These are phyloP conservation scores for Paedocypris micromegethes DNA, from an alignment of 2,797 vertebrate genomes.

Conservation along the genomic window DNA sequence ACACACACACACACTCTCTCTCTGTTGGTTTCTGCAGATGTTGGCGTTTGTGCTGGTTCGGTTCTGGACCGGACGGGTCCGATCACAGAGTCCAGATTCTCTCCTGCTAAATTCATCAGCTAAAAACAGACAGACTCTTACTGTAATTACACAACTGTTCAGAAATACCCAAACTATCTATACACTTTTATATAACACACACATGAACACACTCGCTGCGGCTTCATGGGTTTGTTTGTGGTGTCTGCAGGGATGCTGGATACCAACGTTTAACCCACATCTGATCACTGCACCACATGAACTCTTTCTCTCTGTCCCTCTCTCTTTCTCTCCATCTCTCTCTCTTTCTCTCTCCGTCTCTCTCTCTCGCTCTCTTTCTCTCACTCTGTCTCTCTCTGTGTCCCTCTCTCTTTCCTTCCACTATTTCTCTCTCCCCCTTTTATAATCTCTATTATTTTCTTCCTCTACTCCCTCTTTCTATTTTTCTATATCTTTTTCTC, in stretches of 20 bases:
- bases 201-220: slow-evolving; percentile 19
- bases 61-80: slow-evolving; percentile 26
- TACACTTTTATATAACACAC: slow-evolving; percentile 13
- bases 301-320: neutral
- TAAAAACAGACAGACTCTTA: slow-evolving; percentile 39
- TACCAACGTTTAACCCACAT: slow-evolving; percentile 62
- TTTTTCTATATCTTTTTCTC: neutral
- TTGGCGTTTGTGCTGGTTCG: neutral
- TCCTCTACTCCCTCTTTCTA: slow-evolving; percentile 15
- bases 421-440: too few species aligned
- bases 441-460: slow-evolving; percentile 31
- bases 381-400: neutral
- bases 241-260: slow-evolving; percentile 34
- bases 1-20: too few species aligned
- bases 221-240: slow-evolving; percentile 36
- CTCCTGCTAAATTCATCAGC: slow-evolving; percentile 47
- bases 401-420: slow-evolving; percentile 23
- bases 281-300: slow-evolving; percentile 28
- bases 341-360: slow-evolving; percentile 31
- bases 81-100: slow-evolving; percentile 14
- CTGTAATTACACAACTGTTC: slow-evolving; percentile 44
- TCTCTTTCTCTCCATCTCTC: slow-evolving; percentile 25
- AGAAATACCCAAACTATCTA: slow-evolving; percentile 11
- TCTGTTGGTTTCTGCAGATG: neutral
- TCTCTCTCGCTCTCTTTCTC: neutral